Conservation (phyloP, 1,140 invertebrate species). For the Cherax quadricarinatus region DNA sequence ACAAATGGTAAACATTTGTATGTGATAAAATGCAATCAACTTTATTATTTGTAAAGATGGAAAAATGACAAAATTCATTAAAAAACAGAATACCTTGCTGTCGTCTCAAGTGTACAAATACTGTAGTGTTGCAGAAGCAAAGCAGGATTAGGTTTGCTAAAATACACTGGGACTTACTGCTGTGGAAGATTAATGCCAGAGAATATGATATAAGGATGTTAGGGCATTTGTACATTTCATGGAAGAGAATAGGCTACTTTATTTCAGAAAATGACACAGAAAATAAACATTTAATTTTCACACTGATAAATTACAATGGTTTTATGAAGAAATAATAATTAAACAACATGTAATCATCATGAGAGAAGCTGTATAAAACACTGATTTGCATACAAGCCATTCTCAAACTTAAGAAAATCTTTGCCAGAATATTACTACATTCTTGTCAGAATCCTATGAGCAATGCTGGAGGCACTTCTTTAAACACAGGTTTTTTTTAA, state of each 20-base stretch:
- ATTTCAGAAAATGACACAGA: neutral
- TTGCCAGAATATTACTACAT: neutral
- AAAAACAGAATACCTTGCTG: neutral
- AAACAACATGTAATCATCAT: neutral
- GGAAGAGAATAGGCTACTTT: neutral
- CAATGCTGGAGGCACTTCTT: no score
- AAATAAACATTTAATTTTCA: neutral
- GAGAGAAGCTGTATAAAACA: neutral
- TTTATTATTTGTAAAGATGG: no score
- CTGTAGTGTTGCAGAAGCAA: neutral
- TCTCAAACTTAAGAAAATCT: neutral
- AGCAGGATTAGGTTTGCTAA: neutral
- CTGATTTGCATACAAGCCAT: neutral
- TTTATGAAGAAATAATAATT: neutral
- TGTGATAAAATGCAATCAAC: no score
- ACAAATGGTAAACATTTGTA: no score
- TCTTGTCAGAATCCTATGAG: no score
- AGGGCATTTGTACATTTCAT: slow-evolving; percentile 1
- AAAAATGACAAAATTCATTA: no score
- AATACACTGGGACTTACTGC: neutral
- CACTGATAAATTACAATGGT: neutral
- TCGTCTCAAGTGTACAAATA: neutral
- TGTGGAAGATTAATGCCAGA: neutral
- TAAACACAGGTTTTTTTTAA: neutral
- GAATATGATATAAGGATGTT: neutral